A percentile compares a stretch with the other conserved stretches of the same genome.
Conservation (phyloP, 2,797 vertebrate genomes). For the Ceryle rudis region DNA sequence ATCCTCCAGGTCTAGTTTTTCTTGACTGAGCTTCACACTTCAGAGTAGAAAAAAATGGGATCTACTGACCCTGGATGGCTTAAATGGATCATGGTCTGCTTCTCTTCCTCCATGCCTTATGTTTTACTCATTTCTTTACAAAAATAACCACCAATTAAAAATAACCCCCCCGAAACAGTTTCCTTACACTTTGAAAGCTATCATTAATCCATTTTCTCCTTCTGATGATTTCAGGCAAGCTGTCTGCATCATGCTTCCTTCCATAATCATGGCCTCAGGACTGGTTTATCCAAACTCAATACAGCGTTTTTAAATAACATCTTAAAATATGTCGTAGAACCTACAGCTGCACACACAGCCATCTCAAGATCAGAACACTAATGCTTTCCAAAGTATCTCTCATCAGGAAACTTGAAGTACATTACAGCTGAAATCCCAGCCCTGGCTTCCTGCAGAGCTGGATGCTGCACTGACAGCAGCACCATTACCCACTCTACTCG, state of each 20-base stretch:
- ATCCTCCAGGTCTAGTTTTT: not conserved
- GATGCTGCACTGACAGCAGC: not conserved
- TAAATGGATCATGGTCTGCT: not conserved
- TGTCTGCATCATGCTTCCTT: not conserved
- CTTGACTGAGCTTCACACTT: not conserved
- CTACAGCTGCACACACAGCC: not conserved
- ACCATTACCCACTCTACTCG: not conserved
- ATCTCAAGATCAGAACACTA: not conserved
- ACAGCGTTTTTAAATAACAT: not conserved
- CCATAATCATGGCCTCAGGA: slow-evolving; percentile 31
- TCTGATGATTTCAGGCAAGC: not conserved
- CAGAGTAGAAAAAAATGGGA: not conserved
- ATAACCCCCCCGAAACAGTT: not conserved
- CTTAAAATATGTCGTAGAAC: not conserved
- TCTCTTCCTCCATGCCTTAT: not conserved
- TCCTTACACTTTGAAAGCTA: not conserved
- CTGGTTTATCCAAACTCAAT: slow-evolving; percentile 6
- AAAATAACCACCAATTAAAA: not conserved
- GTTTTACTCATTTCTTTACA: not conserved
- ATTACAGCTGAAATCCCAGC: not conserved
- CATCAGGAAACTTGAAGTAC: not conserved
- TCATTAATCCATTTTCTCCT: slow-evolving; percentile 39
- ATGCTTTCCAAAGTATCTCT: not conserved
- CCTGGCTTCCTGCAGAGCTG: not conserved
- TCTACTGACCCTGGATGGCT: not conserved